Base-by-base conservation (phyloP, 1,140 invertebrate species). In the Solen grandis region DNA sequence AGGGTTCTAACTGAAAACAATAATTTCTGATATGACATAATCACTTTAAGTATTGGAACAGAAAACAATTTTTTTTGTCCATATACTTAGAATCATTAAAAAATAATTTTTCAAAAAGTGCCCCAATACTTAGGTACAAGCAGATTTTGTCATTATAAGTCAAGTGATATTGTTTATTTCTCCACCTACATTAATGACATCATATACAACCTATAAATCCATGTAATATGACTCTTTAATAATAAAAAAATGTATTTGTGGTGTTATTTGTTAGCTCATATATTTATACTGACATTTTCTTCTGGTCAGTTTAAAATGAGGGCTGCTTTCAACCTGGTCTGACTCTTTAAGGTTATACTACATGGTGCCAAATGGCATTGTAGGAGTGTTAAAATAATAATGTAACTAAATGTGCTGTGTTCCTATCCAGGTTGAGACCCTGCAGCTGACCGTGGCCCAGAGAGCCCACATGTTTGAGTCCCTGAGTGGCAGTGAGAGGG, bases 401-500 rank as follows among this genome's bases (percentile, higher is more conserved):
- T 33, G 8, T 13, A 16, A 29, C 33, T 33, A 27, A 0, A 35
- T 8, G 62, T n/a, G 27, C 50, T 31, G 60, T 69, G 55, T 52
- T 31, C 35, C 5, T 29, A 50, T 74, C 41, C 57, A 88, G 88
- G 68, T 81, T 59, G 85, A 88, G 59, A 87, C 70, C 52, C 55
- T 84, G 35, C 81, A 84, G 69, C 50, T 82, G 41, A 81, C 83
- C 8, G 74, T 88, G 60, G 63, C 83, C 14, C 78, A 88, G 72
- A 69, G 81, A 41, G 80, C 81, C 19, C 81, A 81, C 52, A 84
- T 88, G 50, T 72, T 88, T 62, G 88, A 89, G 50, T 69, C 82
- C 0, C 27, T 87, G n/a, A 75, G 80, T 63, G 84, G 81, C n/a
- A 73, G 82, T 19, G 85, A 87, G 68, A 75, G 77, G 41, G 88